phyloP scores from a whole-genome alignment of 2,888 invertebrate species.

The Cerastoderma edule region DNA sequence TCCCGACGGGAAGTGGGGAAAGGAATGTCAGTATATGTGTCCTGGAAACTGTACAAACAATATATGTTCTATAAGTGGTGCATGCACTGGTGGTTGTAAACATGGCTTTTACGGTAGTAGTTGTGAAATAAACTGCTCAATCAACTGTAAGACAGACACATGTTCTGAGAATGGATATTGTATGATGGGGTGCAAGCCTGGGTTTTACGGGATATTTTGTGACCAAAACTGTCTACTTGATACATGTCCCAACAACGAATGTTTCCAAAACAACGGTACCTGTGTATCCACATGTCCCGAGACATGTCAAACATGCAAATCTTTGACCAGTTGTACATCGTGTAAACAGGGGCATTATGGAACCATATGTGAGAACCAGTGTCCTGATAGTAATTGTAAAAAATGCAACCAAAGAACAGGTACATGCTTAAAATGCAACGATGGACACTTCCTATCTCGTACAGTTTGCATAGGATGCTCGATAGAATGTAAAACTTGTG shows the following conservation, averaged over 20 bases:
- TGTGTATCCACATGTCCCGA: neutral
- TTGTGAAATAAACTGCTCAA: neutral
- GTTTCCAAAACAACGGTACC: neutral
- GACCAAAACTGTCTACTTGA: neutral
- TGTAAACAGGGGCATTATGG: neutral
- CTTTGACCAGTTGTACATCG: neutral
- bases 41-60: neutral
- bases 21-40: neutral
- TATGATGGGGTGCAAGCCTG: neutral
- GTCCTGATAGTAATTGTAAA: neutral
- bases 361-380: neutral
- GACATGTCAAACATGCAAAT: neutral
- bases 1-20: neutral
- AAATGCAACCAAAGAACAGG: neutral
- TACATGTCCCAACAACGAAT: neutral
- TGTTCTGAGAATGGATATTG: neutral
- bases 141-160: neutral
- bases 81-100: neutral
- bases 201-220: neutral
- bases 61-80: neutral
- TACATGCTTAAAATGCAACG: neutral
- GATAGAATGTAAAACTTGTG: neutral
- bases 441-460: neutral
- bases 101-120: neutral
- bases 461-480: neutral